Percentiles rank a stretch among this genome's conserved stretches.
Evolutionary conservation across 2,113 vertebrate genomes (phyloP).

Genomic region (Scalopus aquaticus): DNA sequence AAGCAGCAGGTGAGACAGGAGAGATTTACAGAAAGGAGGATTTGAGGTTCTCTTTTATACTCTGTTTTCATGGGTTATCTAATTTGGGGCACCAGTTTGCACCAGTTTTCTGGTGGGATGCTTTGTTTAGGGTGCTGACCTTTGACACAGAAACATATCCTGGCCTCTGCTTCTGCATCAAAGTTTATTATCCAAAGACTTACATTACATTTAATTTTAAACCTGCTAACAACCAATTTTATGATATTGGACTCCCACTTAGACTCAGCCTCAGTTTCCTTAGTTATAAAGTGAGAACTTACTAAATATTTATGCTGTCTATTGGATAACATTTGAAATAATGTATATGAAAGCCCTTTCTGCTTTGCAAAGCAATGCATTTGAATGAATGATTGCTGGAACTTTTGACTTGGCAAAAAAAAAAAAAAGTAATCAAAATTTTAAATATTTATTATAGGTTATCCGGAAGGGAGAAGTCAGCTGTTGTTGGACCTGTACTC

Average conservation of each 20-base stretch:
- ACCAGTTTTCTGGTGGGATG: background rate
- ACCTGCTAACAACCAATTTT: background rate
- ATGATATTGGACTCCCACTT: background rate
- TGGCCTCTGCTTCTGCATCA: background rate
- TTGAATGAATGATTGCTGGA: background rate
- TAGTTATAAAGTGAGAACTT: constrained; percentile 6
- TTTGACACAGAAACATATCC: too few relatives aligned
- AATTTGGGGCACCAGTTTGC: too few relatives aligned
- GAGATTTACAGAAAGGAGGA: too few relatives aligned
- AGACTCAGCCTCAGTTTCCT: background rate
- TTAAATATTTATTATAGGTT: constrained; percentile 86
- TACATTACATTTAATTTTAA: background rate
- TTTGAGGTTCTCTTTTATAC: too few relatives aligned
- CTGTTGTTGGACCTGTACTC: constrained; percentile 98
- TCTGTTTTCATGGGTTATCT: too few relatives aligned
- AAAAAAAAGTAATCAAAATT: background rate
- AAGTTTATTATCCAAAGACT: background rate
- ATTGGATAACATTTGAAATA: background rate
- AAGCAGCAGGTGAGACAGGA: too few relatives aligned
- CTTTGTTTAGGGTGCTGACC: too few relatives aligned
- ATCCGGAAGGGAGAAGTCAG: constrained; percentile 99
- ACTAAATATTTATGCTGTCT: background rate
- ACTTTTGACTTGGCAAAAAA: background rate
- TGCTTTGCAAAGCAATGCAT: background rate
- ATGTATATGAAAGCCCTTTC: background rate